Percentiles rank a stretch among this genome's conserved stretches.
Evolutionary conservation across 2,888 invertebrate genomes (phyloP).

Genomic region (Busseola fusca): DNA sequence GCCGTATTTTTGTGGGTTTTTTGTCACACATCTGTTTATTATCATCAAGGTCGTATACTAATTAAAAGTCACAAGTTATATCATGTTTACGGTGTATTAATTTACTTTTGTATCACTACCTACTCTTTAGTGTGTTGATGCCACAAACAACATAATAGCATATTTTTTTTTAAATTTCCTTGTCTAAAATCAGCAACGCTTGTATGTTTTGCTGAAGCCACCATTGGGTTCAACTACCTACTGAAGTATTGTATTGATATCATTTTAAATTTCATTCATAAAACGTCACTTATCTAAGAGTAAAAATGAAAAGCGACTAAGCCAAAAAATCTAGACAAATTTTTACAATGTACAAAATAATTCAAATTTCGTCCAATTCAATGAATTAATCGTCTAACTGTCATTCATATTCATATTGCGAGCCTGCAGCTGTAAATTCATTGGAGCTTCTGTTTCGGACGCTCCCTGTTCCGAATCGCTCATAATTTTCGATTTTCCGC

Average conservation of each 20-base stretch:
- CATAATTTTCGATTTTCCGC: slow-evolving; percentile 87
- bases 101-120: neutral
- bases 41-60: neutral
- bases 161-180: neutral
- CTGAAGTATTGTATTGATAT: neutral
- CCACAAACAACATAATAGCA: neutral
- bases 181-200: neutral
- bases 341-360: slow-evolving; percentile 35
- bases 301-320: neutral
- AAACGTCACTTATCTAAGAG: neutral
- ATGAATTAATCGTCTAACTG: slow-evolving; percentile 58
- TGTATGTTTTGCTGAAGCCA: neutral
- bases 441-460: slow-evolving; percentile 74
- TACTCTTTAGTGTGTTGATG: neutral
- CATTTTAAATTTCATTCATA: neutral
- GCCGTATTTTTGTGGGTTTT: neutral
- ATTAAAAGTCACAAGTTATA: neutral
- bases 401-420: slow-evolving; percentile 75
- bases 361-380: slow-evolving; percentile 52
- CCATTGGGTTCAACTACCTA: neutral
- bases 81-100: neutral
- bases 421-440: slow-evolving; percentile 72
- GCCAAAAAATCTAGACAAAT: neutral
- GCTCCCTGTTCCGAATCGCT: slow-evolving; percentile 72
- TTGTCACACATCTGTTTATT: too few relatives aligned